These are phyloP conservation scores for Rattus rattus DNA, from an alignment of 2,113 vertebrate species.

Conservation along the genomic window DNA sequence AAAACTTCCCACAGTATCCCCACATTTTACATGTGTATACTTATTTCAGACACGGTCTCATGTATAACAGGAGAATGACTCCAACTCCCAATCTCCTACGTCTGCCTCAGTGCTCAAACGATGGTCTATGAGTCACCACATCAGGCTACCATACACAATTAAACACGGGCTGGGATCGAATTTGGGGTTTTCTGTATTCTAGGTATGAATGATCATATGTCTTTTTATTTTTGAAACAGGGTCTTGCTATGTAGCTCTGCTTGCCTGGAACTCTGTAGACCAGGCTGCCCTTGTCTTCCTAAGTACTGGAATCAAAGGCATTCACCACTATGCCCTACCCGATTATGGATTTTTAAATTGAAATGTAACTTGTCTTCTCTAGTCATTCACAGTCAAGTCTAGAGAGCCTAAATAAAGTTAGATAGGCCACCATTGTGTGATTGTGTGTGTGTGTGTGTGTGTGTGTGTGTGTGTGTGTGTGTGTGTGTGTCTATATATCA, in stretches of 20 bases:
- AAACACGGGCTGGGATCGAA: background rate
- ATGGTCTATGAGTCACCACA: background rate
- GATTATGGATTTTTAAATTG: background rate
- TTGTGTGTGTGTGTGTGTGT: too few relatives aligned
- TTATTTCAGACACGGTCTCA: background rate
- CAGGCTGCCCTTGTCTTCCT: background rate
- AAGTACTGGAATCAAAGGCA: background rate
- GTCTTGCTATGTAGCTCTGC: background rate
- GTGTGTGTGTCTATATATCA: background rate
- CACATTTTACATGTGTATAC: background rate
- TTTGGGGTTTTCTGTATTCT: background rate
- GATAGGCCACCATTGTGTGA: background rate
- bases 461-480: too few relatives aligned
- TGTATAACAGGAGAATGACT: background rate
- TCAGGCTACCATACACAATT: too few relatives aligned
- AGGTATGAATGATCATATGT: background rate
- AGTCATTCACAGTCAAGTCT: background rate
- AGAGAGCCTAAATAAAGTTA: background rate
- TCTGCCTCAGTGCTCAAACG: too few relatives aligned
- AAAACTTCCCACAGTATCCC: conserved; percentile 43
- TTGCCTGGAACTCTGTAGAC: background rate
- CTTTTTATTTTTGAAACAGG: background rate
- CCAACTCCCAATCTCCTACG: background rate
- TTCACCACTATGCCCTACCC: too few relatives aligned
- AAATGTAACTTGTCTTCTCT: conserved; percentile 4